Evolutionary conservation across 92 coral and sea anemone genomes (phyloP), one percentile per base, ranked within the genome.

Genomic region (Epizoanthus rinbou): DNA sequence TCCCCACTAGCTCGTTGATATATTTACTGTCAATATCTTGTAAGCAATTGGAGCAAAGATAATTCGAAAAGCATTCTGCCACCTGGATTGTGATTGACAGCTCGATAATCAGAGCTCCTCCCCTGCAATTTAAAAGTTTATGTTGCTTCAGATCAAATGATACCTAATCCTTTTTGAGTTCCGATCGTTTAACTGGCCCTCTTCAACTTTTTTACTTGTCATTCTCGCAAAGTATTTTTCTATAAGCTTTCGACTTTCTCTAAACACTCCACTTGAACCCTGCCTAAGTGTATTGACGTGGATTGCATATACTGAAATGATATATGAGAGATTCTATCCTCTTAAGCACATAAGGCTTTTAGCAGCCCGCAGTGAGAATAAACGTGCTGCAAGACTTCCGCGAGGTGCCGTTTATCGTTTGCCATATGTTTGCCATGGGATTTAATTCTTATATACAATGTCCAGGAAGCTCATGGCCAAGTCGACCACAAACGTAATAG

Each of bases 61-160:
- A 76, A 84, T 84, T 81, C 86, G 74, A 80, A 85, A 85, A 74
- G 76, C 83, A 68, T 68, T 80, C 86, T 82, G 88, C 88, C 93
- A 91, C 88, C 85, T 83, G 92, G 88, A 75, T 66, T 59, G 89
- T 73, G 88, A 88, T 85, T 93, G 98, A 87, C 98, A 91, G 76
- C 19, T 57, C 65, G 70, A 59, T 85, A 72, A 69, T 31, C 85
- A 43, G 62, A 76, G 95, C 95, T 87, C 98, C 98, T 82, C 98
- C 98, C 87, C 87, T 47, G 83, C 84, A 90, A 91, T 93, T 93
- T 91, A 87, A 92, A 87, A 88, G 95, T 89, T 93, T 91, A 84
- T 82, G 89, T 57, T 73, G 88, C 85, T 75, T 86, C 84, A 80
- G 89, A 76, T 65, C 75, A 64, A 88, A 81, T 80, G 85, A 69